Base-by-base conservation (phyloP, 2,888 invertebrate species). In the Fragum whitleyi region DNA sequence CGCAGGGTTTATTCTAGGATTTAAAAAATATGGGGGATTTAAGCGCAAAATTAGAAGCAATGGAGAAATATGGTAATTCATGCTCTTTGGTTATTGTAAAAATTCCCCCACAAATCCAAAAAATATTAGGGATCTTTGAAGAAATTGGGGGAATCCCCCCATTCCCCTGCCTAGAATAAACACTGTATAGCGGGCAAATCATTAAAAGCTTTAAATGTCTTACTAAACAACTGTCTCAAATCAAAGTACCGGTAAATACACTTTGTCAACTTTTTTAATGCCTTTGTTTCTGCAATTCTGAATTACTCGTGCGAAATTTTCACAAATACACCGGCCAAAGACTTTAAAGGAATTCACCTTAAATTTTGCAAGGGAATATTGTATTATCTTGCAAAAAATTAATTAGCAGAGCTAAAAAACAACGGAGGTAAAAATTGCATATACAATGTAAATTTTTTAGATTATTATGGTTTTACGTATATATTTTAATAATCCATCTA, bases 251-350 rank as follows among this genome's bases (percentile, higher is more conserved):
- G 32, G 14, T 55, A 6, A 59, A n/a, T 16, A 21, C 9, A 3
- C 7, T 71, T 2, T 71, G 71, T 62, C 73, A 73, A 28, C 29
- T n/a, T 73, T 7, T 73, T 73, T 67, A 67, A 74, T 28, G 53
- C 74, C 14, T 74, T 74, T 74, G 74, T 62, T 29, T 42, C 51
- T n/a, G 16, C 74, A 14, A 70, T 55, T 29, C 23, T 70, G 11
- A n/a, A n/a, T n/a, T n/a, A n/a, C n/a, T n/a, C n/a, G n/a, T n/a
- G n/a, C n/a, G n/a, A n/a, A n/a, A n/a, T 74, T 14, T 74, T 36
- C 21, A 51, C 62, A 6, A 51, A 53, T 29, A 32, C 6, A 16
- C 26, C 42, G 62, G 47, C 62, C 0, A 71, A 62, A 47, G 5
- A 36, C 7, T 16, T 59, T 16, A 42, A 71, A n/a, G 6, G 59